Percentiles rank a stretch among this genome's conserved stretches.
Conservation (phyloP, 2,113 vertebrate species). For the Diadophis punctatus region DNA sequence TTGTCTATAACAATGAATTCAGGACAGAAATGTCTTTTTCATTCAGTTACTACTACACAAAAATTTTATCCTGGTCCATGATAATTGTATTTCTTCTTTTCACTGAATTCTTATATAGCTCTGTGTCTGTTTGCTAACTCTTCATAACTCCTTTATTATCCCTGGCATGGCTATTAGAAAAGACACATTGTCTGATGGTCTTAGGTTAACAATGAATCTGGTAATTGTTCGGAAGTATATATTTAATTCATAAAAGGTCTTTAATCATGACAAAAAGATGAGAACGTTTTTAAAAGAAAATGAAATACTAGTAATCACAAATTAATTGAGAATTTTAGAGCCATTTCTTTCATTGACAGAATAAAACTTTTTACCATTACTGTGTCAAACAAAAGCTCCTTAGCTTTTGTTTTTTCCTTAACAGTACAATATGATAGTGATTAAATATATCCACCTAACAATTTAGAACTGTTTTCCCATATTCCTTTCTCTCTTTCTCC, state of each 20-base stretch:
- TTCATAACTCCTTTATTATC: slow-evolving; percentile 52
- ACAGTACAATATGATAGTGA: not conserved
- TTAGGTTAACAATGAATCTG: slow-evolving; percentile 62
- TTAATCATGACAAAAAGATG: slow-evolving; percentile 61
- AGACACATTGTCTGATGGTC: slow-evolving; percentile 46
- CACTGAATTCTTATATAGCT: not conserved
- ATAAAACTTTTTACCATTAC: slow-evolving; percentile 53
- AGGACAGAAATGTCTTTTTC: not conserved
- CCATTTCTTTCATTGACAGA: slow-evolving; percentile 60
- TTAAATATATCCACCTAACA: not conserved
- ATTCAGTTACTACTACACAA: not conserved
- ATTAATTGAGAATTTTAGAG: slow-evolving; percentile 62
- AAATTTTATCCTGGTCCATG: not conserved
- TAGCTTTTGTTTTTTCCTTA: slow-evolving; percentile 42
- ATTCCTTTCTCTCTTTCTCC: not conserved
- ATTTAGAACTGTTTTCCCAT: not conserved
- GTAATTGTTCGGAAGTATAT: slow-evolving; percentile 66
- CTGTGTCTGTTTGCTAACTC: slow-evolving; percentile 50
- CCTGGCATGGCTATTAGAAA: slow-evolving; percentile 49
- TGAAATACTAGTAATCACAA: slow-evolving; percentile 61
- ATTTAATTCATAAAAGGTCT: slow-evolving; percentile 65
- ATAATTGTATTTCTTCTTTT: not conserved
- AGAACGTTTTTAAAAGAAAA: slow-evolving; percentile 58
- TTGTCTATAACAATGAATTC: not conserved
- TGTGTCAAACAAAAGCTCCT: slow-evolving; percentile 21